Conservation (phyloP, 1,140 invertebrate species). For the Phenacoccus solenopsis region DNA sequence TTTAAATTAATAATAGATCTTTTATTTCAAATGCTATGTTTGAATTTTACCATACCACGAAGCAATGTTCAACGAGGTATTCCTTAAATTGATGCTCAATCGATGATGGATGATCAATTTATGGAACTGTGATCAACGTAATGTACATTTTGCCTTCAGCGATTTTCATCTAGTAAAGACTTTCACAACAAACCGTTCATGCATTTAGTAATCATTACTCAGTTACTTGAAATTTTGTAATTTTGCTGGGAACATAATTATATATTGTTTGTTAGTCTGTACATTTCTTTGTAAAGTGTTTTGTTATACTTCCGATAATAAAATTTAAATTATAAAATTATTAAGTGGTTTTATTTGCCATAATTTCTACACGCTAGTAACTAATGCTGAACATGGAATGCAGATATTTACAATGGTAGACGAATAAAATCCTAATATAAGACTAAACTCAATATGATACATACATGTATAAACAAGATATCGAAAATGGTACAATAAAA, state of each 20-base stretch:
- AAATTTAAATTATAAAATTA: constrained; percentile 8
- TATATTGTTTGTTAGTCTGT: background rate
- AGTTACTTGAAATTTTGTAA: constrained; percentile 8
- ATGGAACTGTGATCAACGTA: background rate
- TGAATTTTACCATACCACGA: background rate
- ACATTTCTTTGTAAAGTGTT: constrained; percentile 15
- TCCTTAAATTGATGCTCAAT: too few relatives aligned
- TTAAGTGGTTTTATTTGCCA: background rate
- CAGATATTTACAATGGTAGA: background rate
- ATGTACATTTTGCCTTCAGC: too few relatives aligned
- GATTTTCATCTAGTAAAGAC: background rate
- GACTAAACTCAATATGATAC: background rate
- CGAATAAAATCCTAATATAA: background rate
- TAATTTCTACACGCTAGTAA: background rate
- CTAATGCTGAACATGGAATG: background rate
- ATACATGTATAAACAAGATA: background rate
- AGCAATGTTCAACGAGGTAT: too few relatives aligned
- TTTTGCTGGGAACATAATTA: constrained; percentile 13
- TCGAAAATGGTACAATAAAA: background rate
- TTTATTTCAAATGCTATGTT: background rate
- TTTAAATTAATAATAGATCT: background rate
- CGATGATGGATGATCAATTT: background rate
- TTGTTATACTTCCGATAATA: constrained; percentile 6
- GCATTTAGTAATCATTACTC: background rate
- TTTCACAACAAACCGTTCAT: background rate